Evolutionary conservation across 2,113 vertebrate genomes (phyloP), one percentile per base, ranked within the genome.

Genomic region (Pygoscelis adeliae): DNA sequence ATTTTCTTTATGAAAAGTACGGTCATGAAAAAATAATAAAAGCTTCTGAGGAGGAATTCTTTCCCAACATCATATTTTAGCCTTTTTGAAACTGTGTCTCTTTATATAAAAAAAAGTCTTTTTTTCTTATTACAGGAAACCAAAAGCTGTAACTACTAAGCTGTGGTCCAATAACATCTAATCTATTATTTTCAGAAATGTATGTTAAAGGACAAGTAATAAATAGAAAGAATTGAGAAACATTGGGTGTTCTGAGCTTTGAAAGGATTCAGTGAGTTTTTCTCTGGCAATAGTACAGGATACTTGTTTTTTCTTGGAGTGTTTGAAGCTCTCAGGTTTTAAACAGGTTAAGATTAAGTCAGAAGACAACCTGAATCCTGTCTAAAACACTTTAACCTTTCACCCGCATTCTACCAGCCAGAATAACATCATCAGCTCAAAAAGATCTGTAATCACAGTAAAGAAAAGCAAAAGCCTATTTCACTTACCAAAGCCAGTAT

Each of bases 201-300:
- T 38, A n/a, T n/a, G 11, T 62, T 90, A 85, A 52, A 80, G 18
- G 17, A 47, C 15, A 42, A 56, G 40, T 17, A 83, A 84, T 59
- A 96, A 78, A 61, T 59, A 62, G 23, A 92, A 95, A 92, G 14
- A 92, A 61, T 15, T 66, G 56, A 94, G 83, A 89, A 89, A 63
- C 59, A 46, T 15, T 21, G 29, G 40, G 19, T 83, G 26, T 89
- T 78, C n/a, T 12, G 53, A 52, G 63, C 30, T 83, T 93, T 93
- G 80, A 78, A 81, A 87, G 11, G 36, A 78, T 90, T 74, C 46
- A 50, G 13, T 83, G 53, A 88, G 23, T 69, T 74, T 85, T 72
- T 61, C 15, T 71, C 52, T 87, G 69, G 72, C 71, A 92, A 9
- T 20, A n/a, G 42, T 32, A 83, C 36, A 81, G 32, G 11, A 52